Percentiles rank a stretch among this genome's conserved stretches.
Evolutionary conservation across 53 echinoderm and acorn worm species (phyloP).

Genomic region (Hippasteria phrygiana): DNA sequence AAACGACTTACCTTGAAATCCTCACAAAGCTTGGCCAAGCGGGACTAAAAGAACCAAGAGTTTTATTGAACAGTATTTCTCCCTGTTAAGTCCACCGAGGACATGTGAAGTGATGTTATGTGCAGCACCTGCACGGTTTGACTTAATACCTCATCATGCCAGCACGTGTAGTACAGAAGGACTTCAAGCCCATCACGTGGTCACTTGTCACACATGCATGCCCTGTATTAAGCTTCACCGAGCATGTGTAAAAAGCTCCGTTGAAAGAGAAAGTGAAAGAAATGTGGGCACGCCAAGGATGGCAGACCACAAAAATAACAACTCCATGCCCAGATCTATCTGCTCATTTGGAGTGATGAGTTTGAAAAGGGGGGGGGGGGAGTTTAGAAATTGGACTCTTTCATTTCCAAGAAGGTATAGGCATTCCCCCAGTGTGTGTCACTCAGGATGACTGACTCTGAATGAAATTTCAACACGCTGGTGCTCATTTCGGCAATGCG

Average conservation of each 20-base stretch:
- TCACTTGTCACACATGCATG: slow-evolving; percentile 20
- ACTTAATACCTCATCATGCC: neutral
- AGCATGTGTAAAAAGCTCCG: slow-evolving; percentile 10
- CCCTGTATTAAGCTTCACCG: slow-evolving; percentile 1
- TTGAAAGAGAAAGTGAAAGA: slow-evolving; percentile 63
- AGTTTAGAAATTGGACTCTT: neutral
- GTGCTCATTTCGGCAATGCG: neutral
- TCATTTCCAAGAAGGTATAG: neutral
- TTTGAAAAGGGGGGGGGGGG: slow-evolving; percentile 20
- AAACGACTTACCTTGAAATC: too few relatives aligned
- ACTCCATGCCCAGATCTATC: slow-evolving; percentile 21
- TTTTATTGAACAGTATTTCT: neutral
- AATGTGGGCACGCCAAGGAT: neutral
- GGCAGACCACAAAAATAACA: slow-evolving; percentile 14
- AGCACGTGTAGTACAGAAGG: neutral
- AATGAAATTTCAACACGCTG: neutral
- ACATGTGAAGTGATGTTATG: neutral
- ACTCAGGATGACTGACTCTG: neutral
- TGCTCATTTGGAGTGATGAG: neutral
- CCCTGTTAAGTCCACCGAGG: neutral
- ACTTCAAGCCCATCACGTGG: slow-evolving; percentile 10
- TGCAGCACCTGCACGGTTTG: neutral
- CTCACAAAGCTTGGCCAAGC: too few relatives aligned
- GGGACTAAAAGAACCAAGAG: too few relatives aligned
- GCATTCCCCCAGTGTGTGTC: slow-evolving; percentile 41